These are phyloP conservation scores for Aphelenchoides fujianensis DNA, from an alignment of 1,140 invertebrate species.

Conservation along the genomic window DNA sequence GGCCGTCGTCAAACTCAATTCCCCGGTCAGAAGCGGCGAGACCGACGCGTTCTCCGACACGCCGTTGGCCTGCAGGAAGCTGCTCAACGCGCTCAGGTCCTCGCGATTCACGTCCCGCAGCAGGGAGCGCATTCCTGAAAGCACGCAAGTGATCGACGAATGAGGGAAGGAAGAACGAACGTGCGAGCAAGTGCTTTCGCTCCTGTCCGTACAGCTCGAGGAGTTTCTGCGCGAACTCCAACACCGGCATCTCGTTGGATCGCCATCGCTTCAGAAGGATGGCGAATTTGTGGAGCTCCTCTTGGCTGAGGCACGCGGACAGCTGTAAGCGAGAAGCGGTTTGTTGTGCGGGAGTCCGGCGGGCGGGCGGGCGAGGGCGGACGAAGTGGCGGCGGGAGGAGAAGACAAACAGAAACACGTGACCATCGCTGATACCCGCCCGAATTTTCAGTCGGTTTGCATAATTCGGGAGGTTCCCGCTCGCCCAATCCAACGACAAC, in stretches of 20 bases:
- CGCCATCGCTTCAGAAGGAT: slow-evolving; percentile 60
- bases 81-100: slow-evolving; percentile 38
- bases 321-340: slow-evolving; percentile 59
- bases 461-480: not conserved
- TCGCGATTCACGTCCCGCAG: slow-evolving; percentile 42
- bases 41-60: slow-evolving; percentile 51
- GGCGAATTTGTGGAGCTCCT: slow-evolving; percentile 63
- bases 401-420: not conserved
- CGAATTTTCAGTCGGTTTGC: not conserved
- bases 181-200: slow-evolving; percentile 62
- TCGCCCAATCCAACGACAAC: too few relatives aligned
- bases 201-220: slow-evolving; percentile 62
- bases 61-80: slow-evolving; percentile 47
- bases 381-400: too few relatives aligned
- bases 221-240: slow-evolving; percentile 63
- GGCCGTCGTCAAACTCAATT: slow-evolving; percentile 44
- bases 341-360: too few relatives aligned
- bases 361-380: too few relatives aligned
- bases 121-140: slow-evolving; percentile 47
- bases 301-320: slow-evolving; percentile 59
- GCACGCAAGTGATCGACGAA: not conserved
- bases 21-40: slow-evolving; percentile 38
- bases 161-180: slow-evolving; percentile 46
- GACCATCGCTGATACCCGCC: not conserved
- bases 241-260: slow-evolving; percentile 57